phyloP scores from a whole-genome alignment of 2,113 vertebrate species.

The Ramphastos sulfuratus region DNA sequence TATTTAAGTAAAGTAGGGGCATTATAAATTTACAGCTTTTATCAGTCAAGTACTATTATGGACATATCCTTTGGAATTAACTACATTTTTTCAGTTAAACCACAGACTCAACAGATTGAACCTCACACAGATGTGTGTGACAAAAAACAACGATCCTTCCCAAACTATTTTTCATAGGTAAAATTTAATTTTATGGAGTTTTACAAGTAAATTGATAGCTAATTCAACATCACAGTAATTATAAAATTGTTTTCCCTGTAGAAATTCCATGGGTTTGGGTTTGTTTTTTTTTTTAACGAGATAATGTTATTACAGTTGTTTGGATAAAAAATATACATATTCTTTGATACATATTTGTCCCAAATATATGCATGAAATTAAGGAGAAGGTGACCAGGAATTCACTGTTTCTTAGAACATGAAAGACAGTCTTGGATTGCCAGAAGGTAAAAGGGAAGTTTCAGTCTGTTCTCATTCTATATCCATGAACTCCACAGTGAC shows the following conservation, averaged over 20 bases:
- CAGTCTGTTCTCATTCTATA: not conserved
- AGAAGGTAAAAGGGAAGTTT: not conserved
- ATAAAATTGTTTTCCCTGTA: not conserved
- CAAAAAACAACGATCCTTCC: not conserved
- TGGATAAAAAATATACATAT: not conserved
- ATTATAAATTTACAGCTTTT: conserved; percentile 1
- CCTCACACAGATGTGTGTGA: not conserved
- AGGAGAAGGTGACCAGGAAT: not conserved
- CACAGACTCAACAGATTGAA: not conserved
- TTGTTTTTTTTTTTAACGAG: not conserved
- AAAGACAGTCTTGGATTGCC: not conserved
- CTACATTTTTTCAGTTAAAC: conserved; percentile 4
- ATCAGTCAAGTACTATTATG: conserved; percentile 36
- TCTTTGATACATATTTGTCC: not conserved
- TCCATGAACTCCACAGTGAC: not conserved
- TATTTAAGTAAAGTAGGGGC: conserved; percentile 15
- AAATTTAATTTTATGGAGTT: conserved; percentile 41
- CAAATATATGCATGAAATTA: not conserved
- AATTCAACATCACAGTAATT: conserved; percentile 1
- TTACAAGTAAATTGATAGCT: conserved; percentile 37
- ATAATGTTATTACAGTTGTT: not conserved
- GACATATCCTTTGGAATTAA: not conserved
- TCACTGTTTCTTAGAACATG: not conserved
- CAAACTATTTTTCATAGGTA: conserved; percentile 23
- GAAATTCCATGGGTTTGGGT: not conserved